Percentiles rank a stretch among this genome's conserved stretches.
Evolutionary conservation across 2,888 invertebrate genomes (phyloP).

Genomic region (Sinhomidia bicolor): DNA sequence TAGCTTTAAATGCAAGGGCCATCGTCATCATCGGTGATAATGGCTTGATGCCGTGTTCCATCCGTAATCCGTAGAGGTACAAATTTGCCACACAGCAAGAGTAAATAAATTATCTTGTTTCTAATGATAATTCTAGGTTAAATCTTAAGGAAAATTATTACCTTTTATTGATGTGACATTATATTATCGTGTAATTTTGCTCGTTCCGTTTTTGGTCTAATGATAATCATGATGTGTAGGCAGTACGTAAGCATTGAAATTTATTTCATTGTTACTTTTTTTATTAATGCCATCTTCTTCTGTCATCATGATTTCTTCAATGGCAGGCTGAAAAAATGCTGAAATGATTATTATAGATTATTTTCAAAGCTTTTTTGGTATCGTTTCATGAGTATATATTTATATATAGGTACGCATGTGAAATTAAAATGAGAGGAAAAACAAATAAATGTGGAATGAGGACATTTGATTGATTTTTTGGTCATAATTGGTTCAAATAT

Average conservation of each 20-base stretch:
- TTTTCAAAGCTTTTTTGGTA: too few species aligned
- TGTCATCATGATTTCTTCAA: neutral
- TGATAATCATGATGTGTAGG: neutral
- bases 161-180: neutral
- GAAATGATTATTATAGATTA: too few species aligned
- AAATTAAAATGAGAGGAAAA: neutral
- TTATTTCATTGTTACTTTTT: constrained; percentile 1
- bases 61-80: too few species aligned
- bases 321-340: too few species aligned
- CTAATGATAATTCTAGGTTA: constrained; percentile 21
- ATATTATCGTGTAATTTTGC: neutral
- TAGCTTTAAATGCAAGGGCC: neutral
- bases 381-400: too few species aligned
- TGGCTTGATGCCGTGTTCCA: too few species aligned
- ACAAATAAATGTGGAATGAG: constrained; percentile 18
- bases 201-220: neutral
- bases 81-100: too few species aligned
- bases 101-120: too few species aligned
- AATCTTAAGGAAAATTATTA: neutral
- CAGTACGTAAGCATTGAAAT: neutral
- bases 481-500: constrained; percentile 10
- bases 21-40: too few species aligned
- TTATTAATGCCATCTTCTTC: constrained; percentile 13
- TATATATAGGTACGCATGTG: too few species aligned
- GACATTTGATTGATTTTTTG: constrained; percentile 21